Conservation (phyloP, 37 sponge, comb jelly and placozoan species). For the Bolinopsis microptera region DNA sequence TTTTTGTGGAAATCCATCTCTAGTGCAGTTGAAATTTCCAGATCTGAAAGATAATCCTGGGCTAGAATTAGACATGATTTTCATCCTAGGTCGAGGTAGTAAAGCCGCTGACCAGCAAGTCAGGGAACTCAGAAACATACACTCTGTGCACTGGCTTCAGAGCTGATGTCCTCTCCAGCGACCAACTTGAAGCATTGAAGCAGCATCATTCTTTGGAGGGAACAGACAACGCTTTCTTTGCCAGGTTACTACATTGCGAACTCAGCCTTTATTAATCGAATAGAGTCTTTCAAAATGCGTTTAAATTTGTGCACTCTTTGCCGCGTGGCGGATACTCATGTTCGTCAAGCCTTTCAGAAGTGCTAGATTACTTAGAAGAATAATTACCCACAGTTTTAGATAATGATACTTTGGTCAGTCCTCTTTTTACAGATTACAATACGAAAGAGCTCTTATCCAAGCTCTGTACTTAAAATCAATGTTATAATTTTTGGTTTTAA, state of each 20-base stretch:
- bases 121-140: constrained; percentile 87
- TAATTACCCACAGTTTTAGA: not conserved
- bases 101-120: constrained; percentile 89
- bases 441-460: too few species aligned
- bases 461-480: too few species aligned
- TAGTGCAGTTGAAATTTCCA: not conserved
- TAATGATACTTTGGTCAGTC: constrained; percentile 1
- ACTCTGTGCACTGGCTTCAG: constrained; percentile 78
- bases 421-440: constrained; percentile 11
- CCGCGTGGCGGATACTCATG: not conserved
- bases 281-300: too few species aligned
- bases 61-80: not conserved
- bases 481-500: not conserved
- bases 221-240: constrained; percentile 2
- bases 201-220: not conserved
- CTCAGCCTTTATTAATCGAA: too few species aligned
- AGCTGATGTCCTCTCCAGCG: constrained; percentile 32
- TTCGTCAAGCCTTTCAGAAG: constrained; percentile 21
- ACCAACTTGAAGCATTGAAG: not conserved
- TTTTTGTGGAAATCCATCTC: not conserved
- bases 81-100: constrained; percentile 75
- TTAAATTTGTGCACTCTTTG: constrained; percentile 9
- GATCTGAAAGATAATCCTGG: too few species aligned
- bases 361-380: not conserved
- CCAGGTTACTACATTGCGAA: not conserved